phyloP scores from a whole-genome alignment of 2,797 vertebrate species.

The Amniataba percoides region DNA sequence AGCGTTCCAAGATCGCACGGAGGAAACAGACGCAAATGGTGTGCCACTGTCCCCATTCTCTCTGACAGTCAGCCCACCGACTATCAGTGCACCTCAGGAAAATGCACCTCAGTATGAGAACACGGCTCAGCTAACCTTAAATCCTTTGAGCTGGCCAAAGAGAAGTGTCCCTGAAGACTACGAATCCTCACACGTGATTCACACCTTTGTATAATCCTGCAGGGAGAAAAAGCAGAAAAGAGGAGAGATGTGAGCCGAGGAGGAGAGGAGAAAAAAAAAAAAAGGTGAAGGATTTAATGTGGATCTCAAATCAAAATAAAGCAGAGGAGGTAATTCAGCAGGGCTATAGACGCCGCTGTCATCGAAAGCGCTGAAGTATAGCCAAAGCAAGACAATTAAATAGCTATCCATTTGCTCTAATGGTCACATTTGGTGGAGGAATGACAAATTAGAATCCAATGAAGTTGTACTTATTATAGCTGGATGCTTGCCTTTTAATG shows the following conservation, averaged over 20 bases:
- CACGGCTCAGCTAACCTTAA: conserved; percentile 35
- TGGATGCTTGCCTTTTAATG: conserved; percentile 67
- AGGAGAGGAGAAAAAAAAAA: conserved; percentile 33
- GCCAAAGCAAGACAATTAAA: conserved; percentile 76
- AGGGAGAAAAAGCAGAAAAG: conserved; percentile 21
- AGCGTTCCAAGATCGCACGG: conserved; percentile 37
- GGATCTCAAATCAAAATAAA: conserved; percentile 69
- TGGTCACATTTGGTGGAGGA: conserved; percentile 70
- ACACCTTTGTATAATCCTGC: conserved; percentile 44
- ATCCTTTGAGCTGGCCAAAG: conserved; percentile 47
- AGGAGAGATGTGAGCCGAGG: conserved; percentile 15
- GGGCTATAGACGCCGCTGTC: conserved; percentile 63
- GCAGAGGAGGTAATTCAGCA: conserved; percentile 58
- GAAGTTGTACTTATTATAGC: conserved; percentile 75
- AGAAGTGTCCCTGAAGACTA: conserved; percentile 39
- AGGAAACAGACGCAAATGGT: conserved; percentile 17
- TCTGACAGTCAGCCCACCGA: conserved; percentile 25
- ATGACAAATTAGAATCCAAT: conserved; percentile 78
- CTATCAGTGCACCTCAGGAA: conserved; percentile 11
- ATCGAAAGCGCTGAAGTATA: conserved; percentile 67
- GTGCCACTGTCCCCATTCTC: not conserved
- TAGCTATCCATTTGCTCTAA: conserved; percentile 72
- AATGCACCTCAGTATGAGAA: conserved; percentile 21
- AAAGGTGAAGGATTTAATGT: conserved; percentile 54
- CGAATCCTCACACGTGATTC: conserved; percentile 48